Percentiles rank a stretch among this genome's conserved stretches.
Conservation (phyloP, 1,140 invertebrate genomes). For the Cyphomyrmex costatus region DNA sequence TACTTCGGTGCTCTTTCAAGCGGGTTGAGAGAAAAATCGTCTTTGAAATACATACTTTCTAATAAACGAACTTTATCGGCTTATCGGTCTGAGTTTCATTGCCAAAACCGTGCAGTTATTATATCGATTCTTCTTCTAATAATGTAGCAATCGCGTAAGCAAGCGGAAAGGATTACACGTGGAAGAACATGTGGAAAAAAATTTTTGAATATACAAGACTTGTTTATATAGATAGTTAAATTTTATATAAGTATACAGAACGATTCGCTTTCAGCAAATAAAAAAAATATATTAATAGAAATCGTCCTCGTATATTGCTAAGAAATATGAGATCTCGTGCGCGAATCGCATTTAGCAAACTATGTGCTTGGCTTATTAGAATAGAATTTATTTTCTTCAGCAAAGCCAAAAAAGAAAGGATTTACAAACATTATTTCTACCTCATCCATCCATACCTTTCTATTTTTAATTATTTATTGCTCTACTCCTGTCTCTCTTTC, state of each 20-base stretch:
- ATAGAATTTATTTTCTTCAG: not conserved
- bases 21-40: conserved; percentile 43
- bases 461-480: too few species aligned
- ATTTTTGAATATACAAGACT: not conserved
- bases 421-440: too few species aligned
- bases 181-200: not conserved
- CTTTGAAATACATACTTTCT: conserved; percentile 44
- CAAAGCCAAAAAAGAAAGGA: too few species aligned
- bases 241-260: not conserved
- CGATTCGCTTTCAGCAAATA: not conserved
- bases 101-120: not conserved
- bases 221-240: not conserved
- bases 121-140: not conserved
- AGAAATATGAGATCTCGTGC: conserved; percentile 3
- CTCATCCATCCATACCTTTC: too few species aligned
- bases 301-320: not conserved
- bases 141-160: not conserved
- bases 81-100: not conserved
- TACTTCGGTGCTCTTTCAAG: conserved; percentile 25
- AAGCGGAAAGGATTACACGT: not conserved
- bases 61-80: conserved; percentile 29
- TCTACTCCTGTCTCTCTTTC: too few species aligned
- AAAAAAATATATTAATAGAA: not conserved
- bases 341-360: not conserved
- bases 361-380: not conserved